Evolutionary conservation across 2,888 invertebrate species (phyloP).

Genomic region (Parnassius glacialis): DNA sequence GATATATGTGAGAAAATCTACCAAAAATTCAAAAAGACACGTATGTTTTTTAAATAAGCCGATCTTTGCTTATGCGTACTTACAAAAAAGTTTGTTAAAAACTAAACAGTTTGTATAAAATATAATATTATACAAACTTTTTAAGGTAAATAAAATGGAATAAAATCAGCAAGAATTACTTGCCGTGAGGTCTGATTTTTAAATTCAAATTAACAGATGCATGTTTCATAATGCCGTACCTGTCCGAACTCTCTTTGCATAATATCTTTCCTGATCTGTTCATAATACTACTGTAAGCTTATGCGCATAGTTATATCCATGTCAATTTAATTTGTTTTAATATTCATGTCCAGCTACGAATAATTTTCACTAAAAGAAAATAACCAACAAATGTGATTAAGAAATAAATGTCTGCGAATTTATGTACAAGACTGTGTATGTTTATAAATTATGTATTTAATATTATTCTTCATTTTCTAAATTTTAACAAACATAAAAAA

Average conservation of each 20-base stretch:
- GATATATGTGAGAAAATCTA: no score
- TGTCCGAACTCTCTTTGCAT: constrained; percentile 17
- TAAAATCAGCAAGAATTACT: not conserved
- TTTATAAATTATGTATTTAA: no score
- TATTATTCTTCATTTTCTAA: no score
- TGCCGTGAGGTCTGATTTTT: not conserved
- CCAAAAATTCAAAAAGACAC: no score
- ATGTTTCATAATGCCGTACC: constrained; percentile 20
- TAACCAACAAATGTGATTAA: no score
- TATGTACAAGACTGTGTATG: no score
- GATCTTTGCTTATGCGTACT: not conserved
- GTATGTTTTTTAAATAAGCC: not conserved
- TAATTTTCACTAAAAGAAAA: no score
- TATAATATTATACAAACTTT: no score
- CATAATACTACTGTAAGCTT: not conserved
- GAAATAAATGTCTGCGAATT: no score
- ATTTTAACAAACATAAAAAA: no score
- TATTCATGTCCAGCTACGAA: not conserved
- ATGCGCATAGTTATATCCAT: constrained; percentile 2
- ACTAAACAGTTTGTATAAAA: no score
- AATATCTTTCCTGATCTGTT: constrained; percentile 15
- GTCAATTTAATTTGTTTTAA: constrained; percentile 3
- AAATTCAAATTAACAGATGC: constrained; percentile 23
- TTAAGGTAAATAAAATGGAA: not conserved
- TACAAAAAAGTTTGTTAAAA: not conserved